Conservation (phyloP, 1,140 invertebrate genomes). For the Lethocerus indicus region DNA sequence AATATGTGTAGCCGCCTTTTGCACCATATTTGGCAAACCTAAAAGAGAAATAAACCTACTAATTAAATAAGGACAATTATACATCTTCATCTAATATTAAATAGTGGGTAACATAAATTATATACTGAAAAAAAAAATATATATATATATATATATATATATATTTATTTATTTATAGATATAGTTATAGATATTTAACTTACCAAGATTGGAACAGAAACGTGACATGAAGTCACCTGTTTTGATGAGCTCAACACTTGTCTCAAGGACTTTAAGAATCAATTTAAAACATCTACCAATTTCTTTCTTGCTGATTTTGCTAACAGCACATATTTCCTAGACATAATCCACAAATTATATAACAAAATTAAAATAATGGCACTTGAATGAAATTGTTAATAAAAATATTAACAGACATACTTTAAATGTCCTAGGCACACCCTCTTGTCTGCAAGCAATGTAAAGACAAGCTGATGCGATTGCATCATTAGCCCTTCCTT, state of each 20-base stretch:
- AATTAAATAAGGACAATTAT: neutral
- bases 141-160: neutral
- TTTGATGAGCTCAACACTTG: conserved; percentile 93
- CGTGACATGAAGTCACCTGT: conserved; percentile 97
- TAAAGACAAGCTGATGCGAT: conserved; percentile 98
- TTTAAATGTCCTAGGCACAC: conserved; percentile 96
- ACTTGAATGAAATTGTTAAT: neutral
- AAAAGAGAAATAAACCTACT: conserved; percentile 16
- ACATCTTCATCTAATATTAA: neutral
- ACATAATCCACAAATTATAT: conserved; percentile 13
- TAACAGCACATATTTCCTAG: conserved; percentile 93
- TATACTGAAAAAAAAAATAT: neutral
- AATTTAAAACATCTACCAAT: conserved; percentile 94
- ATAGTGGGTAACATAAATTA: neutral
- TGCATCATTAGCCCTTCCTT: conserved; percentile 80
- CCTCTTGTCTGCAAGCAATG: conserved; percentile 96
- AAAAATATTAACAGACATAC: conserved; percentile 21
- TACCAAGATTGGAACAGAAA: conserved; percentile 68
- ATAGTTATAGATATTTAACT: neutral
- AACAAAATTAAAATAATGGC: conserved; percentile 3
- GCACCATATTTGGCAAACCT: conserved; percentile 74
- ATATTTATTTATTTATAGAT: neutral
- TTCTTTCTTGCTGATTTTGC: conserved; percentile 98
- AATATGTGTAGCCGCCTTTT: conserved; percentile 91
- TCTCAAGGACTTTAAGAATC: conserved; percentile 82